These are phyloP conservation scores for Vandiemenella viatica DNA, from an alignment of 2,888 invertebrate genomes.

Conservation along the genomic window DNA sequence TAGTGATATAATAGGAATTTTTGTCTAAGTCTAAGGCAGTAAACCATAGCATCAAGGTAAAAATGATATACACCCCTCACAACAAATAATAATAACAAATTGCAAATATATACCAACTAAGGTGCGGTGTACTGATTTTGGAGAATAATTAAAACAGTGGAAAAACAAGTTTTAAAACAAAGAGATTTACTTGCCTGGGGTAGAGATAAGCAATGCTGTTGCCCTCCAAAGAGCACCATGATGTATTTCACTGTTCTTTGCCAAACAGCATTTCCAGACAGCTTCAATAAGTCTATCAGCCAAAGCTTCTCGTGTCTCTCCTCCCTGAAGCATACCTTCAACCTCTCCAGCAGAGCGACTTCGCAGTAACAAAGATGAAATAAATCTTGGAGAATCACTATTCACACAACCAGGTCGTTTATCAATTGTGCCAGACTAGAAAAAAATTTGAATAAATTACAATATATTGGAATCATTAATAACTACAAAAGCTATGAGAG, in stretches of 20 bases:
- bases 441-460: too few species aligned
- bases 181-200: conserved; percentile 30
- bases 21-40: too few species aligned
- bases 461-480: too few species aligned
- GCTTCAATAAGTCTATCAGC: conserved; percentile 42
- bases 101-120: too few species aligned
- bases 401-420: conserved; percentile 70
- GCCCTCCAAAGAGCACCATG: conserved; percentile 69
- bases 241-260: conserved; percentile 50
- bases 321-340: conserved; percentile 56
- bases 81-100: too few species aligned
- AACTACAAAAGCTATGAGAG: too few species aligned
- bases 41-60: too few species aligned
- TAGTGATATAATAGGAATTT: too few species aligned
- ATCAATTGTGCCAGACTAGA: conserved; percentile 50
- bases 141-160: too few species aligned
- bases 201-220: conserved; percentile 62
- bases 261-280: conserved; percentile 46
- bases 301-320: conserved; percentile 26
- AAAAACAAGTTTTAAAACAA: too few species aligned
- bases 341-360: conserved; percentile 83
- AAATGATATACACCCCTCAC: too few species aligned
- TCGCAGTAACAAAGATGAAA: conserved; percentile 68
- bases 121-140: too few species aligned
- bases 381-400: conserved; percentile 73